Percentiles rank a stretch among this genome's conserved stretches.
Conservation (phyloP, 92 coral and sea anemone species). For the Montipora capitata region DNA sequence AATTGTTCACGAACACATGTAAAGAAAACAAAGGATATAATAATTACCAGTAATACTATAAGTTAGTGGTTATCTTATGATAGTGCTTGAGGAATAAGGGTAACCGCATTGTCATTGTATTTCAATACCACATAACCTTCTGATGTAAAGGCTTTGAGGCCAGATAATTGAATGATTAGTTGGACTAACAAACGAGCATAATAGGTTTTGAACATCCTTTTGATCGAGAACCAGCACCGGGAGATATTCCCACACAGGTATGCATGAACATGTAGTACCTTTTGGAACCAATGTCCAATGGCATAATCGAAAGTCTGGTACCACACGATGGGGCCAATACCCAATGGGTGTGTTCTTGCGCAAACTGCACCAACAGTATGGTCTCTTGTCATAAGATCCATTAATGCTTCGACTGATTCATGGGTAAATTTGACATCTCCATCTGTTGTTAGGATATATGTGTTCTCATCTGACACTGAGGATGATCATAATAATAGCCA, state of each 20-base stretch:
- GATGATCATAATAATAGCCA: background rate
- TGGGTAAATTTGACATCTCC: slow-evolving; percentile 95
- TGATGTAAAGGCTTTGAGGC: no score
- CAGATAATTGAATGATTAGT: no score
- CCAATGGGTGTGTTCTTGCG: slow-evolving; percentile 96
- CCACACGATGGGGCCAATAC: slow-evolving; percentile 97
- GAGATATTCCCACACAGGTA: no score
- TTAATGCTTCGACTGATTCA: slow-evolving; percentile 95
- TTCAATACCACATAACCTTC: no score
- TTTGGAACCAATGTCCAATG: slow-evolving; percentile 98
- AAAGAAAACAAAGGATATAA: background rate
- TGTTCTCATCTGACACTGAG: slow-evolving; percentile 91
- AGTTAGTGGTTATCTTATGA: no score
- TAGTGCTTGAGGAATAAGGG: background rate
- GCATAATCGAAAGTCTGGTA: slow-evolving; percentile 98
- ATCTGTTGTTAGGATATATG: slow-evolving; percentile 96
- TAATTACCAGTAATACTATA: no score
- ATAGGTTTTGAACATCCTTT: no score
- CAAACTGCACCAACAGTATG: slow-evolving; percentile 95
- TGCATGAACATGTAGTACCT: slow-evolving; percentile 61
- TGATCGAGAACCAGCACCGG: no score
- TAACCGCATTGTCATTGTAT: no score
- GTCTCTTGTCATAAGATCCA: slow-evolving; percentile 91
- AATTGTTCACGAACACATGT: no score
- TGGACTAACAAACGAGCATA: no score